Evolutionary conservation across 1,140 invertebrate species (phyloP).

Genomic region (Monomorium pharaonis): DNA sequence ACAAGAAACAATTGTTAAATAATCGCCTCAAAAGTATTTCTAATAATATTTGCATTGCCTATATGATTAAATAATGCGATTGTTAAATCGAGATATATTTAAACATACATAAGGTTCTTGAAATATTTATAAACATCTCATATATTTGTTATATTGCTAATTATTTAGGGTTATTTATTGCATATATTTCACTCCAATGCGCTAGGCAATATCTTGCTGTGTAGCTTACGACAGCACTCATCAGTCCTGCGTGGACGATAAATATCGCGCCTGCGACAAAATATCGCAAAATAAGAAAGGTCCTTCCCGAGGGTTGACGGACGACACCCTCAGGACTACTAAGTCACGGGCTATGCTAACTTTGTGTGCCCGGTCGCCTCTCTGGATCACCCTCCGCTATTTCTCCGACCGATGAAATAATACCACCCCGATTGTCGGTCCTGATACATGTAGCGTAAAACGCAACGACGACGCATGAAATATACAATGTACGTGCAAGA

Average conservation of each 20-base stretch:
- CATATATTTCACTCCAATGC: not conserved
- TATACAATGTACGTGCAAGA: constrained; percentile 16
- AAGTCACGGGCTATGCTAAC: constrained; percentile 82
- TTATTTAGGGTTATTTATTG: not conserved
- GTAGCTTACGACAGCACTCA: not conserved
- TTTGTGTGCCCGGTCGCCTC: constrained; percentile 66
- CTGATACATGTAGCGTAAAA: constrained; percentile 75
- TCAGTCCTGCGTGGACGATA: constrained; percentile 71
- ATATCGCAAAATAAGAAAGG: constrained; percentile 79
- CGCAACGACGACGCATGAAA: constrained; percentile 38
- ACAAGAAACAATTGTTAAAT: not conserved
- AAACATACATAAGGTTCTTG: not conserved
- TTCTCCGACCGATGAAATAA: constrained; percentile 80
- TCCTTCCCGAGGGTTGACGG: constrained; percentile 73
- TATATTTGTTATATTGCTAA: not conserved
- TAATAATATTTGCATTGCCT: not conserved
- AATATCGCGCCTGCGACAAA: constrained; percentile 79
- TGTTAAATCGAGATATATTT: not conserved
- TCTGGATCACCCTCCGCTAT: constrained; percentile 33
- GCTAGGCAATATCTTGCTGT: not conserved
- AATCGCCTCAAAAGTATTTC: not conserved
- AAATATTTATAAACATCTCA: not conserved
- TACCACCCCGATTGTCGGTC: constrained; percentile 77
- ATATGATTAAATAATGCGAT: not conserved
- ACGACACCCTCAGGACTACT: constrained; percentile 83